These are phyloP conservation scores for Acronicta psi DNA, from an alignment of 2,888 invertebrate species.

Conservation along the genomic window DNA sequence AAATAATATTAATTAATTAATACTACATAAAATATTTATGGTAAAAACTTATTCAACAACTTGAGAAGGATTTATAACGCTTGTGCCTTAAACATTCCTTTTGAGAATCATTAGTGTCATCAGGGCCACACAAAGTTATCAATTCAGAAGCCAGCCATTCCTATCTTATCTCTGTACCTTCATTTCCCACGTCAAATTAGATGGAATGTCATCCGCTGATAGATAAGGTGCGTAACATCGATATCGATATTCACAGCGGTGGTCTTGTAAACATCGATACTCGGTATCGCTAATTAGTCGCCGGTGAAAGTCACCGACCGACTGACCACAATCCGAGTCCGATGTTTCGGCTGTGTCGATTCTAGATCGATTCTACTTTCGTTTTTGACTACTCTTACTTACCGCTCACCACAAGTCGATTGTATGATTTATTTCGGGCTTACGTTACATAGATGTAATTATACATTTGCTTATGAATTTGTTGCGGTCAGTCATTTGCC, in stretches of 20 bases:
- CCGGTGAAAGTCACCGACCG: constrained; percentile 86
- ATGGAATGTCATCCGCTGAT: constrained; percentile 54
- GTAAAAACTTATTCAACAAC: not conserved
- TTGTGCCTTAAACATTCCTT: not conserved
- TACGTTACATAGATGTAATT: constrained; percentile 55
- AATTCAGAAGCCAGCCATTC: constrained; percentile 16
- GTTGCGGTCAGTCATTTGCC: constrained; percentile 41
- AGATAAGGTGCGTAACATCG: constrained; percentile 67
- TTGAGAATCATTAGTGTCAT: constrained; percentile 16
- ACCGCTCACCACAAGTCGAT: constrained; percentile 75
- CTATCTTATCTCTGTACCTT: constrained; percentile 29
- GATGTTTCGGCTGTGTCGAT: constrained; percentile 85
- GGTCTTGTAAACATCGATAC: constrained; percentile 79
- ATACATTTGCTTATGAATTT: constrained; percentile 47
- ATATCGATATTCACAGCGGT: constrained; percentile 76
- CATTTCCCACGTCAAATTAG: constrained; percentile 49
- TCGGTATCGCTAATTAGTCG: constrained; percentile 82
- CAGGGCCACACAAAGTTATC: constrained; percentile 11
- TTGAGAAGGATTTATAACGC: not conserved
- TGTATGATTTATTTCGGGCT: constrained; percentile 76
- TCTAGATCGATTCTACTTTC: constrained; percentile 88
- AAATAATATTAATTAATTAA: too few relatives aligned
- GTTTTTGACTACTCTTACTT: constrained; percentile 88
- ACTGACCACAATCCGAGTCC: constrained; percentile 85
- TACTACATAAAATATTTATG: not conserved